Evolutionary conservation across 2,888 invertebrate species (phyloP), one percentile per base, ranked within the genome.

Genomic region (Dioctria linearis): DNA sequence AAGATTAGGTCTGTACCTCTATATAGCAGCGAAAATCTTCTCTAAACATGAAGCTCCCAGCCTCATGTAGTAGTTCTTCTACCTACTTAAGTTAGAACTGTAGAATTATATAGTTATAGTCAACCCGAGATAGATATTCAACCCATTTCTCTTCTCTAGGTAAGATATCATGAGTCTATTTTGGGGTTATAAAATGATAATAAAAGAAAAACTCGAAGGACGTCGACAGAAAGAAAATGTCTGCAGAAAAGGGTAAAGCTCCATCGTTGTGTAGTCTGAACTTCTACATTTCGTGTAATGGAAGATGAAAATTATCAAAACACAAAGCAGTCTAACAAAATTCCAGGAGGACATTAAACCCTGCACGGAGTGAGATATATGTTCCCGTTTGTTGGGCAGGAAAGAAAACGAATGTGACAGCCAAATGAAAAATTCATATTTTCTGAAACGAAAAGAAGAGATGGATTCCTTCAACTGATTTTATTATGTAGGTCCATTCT

Each of bases 251-350:
- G 51, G 49, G 69, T 69, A 51, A 69, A 69, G 49, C 67, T 51
- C 51, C 8, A 37, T 5, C n/a, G 43, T 66, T 43, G 42, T 66
- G n/a, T 43, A 43, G 43, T 51, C 49, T 69, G 51, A 54, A 69
- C 69, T 69, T 69, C 49, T 11, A 69, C 54, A 51, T 69, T 69
- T 69, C 39, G 51, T 39, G 69, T 51, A 69, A 69, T 69, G 51
- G 51, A 54, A 69, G 37, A 5, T 69, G 69, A 69, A 69, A 69
- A 39, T 49, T 69, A 69, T 69, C 69, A 69, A 69, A 69, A 69
- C 51, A 69, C 69, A 69, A 69, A 40, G 40, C 54, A 49, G 51
- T 51, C 54, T 9, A 25, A 9, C 5, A 37, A 69, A 69, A 51
- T 69, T 54, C 51, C 69, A 39, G 8, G 39, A n/a, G 51, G 37